These are phyloP conservation scores for Ophioninae sp. DNA, from an alignment of 2,888 invertebrate genomes.

Conservation along the genomic window DNA sequence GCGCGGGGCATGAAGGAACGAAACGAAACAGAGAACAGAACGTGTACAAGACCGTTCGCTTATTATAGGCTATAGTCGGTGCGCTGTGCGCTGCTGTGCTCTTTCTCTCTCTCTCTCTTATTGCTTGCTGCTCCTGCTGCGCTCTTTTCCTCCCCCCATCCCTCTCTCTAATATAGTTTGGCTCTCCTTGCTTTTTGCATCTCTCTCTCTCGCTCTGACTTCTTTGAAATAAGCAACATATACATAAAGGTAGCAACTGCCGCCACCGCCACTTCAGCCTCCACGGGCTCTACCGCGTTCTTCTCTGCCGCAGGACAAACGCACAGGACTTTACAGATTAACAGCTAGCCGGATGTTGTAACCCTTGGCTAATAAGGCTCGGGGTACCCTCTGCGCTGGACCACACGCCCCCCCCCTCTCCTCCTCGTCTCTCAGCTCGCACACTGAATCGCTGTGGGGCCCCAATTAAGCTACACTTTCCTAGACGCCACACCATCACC, in stretches of 20 bases:
- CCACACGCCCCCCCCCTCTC: not conserved
- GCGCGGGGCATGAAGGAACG: slow-evolving; percentile 76
- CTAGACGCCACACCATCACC: slow-evolving; percentile 67
- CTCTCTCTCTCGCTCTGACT: slow-evolving; percentile 21
- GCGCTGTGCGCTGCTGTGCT: slow-evolving; percentile 69
- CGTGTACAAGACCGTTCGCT: slow-evolving; percentile 76
- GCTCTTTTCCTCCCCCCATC: slow-evolving; percentile 29
- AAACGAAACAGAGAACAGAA: slow-evolving; percentile 76
- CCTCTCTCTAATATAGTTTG: slow-evolving; percentile 37
- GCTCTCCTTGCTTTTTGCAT: slow-evolving; percentile 22
- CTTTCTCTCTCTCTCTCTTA: slow-evolving; percentile 42
- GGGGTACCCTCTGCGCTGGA: slow-evolving; percentile 57
- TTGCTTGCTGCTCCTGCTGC: slow-evolving; percentile 32
- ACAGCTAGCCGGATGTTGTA: slow-evolving; percentile 78
- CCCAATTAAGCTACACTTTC: slow-evolving; percentile 78
- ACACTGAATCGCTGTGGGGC: slow-evolving; percentile 69
- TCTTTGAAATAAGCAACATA: slow-evolving; percentile 39
- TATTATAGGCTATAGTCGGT: slow-evolving; percentile 79
- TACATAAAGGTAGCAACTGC: slow-evolving; percentile 36
- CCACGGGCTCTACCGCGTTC: slow-evolving; percentile 58
- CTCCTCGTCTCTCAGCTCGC: slow-evolving; percentile 67
- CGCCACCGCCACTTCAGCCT: slow-evolving; percentile 60
- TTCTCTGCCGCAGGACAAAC: slow-evolving; percentile 76
- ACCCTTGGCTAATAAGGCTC: slow-evolving; percentile 79
- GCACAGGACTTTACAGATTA: slow-evolving; percentile 79